phyloP scores from a whole-genome alignment of 2,888 invertebrate genomes.

The Nomada hirtipes region DNA sequence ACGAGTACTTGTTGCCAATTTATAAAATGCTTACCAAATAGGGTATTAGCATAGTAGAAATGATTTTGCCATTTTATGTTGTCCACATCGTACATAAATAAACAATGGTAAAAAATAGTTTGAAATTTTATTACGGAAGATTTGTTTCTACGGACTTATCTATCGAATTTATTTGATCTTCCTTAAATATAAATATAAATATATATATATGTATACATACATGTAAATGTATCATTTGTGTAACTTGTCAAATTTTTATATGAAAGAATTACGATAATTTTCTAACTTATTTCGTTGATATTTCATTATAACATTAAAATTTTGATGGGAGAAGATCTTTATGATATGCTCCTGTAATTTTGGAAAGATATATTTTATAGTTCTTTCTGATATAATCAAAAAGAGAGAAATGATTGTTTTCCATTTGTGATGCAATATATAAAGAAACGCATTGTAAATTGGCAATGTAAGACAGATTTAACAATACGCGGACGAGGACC shows the following conservation, averaged over 20 bases:
- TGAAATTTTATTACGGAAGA: conserved; percentile 18
- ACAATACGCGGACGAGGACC: conserved; percentile 77
- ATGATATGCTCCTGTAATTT: not conserved
- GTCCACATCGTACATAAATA: conserved; percentile 49
- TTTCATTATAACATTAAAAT: not conserved
- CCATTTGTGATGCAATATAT: not conserved
- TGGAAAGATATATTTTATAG: not conserved
- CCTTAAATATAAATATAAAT: conserved; percentile 13
- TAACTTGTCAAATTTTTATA: conserved; percentile 24
- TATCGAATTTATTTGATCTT: conserved; percentile 24
- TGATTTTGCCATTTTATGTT: conserved; percentile 51
- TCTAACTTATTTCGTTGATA: conserved; percentile 34
- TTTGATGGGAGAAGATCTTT: not conserved
- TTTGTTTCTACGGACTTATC: conserved; percentile 9
- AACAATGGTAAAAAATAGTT: conserved; percentile 36
- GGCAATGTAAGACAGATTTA: conserved; percentile 74
- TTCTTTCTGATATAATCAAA: not conserved
- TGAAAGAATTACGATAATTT: conserved; percentile 1
- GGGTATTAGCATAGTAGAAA: conserved; percentile 47
- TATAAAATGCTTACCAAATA: conserved; percentile 64
- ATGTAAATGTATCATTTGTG: conserved; percentile 12
- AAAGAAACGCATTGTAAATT: conserved; percentile 66
- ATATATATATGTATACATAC: not conserved
- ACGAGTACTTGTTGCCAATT: conserved; percentile 75
- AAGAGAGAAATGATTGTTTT: not conserved